Conservation (phyloP, 2,113 vertebrate genomes). For the Tachycineta bicolor region DNA sequence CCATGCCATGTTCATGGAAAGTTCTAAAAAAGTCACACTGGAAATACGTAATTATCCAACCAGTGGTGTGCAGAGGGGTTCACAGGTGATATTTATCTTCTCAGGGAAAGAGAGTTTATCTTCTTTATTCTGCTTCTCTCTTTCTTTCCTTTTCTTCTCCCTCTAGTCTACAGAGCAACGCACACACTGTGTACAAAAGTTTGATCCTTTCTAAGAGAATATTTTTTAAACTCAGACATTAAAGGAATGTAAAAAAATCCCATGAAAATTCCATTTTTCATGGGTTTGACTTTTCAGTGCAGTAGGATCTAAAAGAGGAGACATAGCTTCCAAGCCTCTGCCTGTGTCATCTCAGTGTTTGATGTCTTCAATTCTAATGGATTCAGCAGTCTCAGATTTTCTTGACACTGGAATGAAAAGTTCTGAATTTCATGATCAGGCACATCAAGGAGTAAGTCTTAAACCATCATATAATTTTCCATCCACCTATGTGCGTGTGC, state of each 20-base stretch:
- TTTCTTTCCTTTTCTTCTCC: not conserved
- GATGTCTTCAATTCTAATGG: not conserved
- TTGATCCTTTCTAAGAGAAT: not conserved
- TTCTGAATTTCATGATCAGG: not conserved
- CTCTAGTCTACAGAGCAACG: not conserved
- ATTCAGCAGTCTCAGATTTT: not conserved
- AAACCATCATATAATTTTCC: not conserved
- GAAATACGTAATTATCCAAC: not conserved
- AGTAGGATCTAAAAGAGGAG: not conserved
- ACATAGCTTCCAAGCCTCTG: not conserved
- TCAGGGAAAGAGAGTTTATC: not conserved
- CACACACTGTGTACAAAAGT: not conserved
- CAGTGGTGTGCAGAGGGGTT: not conserved
- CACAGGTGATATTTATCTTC: not conserved
- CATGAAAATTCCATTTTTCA: not conserved
- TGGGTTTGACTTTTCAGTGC: not conserved
- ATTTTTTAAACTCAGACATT: not conserved
- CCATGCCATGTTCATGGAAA: not conserved
- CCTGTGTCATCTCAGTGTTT: not conserved
- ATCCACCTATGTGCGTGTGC: fast-evolving
- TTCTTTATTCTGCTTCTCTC: not conserved
- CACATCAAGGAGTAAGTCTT: not conserved
- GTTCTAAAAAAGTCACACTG: not conserved
- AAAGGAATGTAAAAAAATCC: not conserved
- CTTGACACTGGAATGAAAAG: not conserved